Evolutionary conservation across 2,113 vertebrate genomes (phyloP).

Genomic region (Petaurus breviceps): DNA sequence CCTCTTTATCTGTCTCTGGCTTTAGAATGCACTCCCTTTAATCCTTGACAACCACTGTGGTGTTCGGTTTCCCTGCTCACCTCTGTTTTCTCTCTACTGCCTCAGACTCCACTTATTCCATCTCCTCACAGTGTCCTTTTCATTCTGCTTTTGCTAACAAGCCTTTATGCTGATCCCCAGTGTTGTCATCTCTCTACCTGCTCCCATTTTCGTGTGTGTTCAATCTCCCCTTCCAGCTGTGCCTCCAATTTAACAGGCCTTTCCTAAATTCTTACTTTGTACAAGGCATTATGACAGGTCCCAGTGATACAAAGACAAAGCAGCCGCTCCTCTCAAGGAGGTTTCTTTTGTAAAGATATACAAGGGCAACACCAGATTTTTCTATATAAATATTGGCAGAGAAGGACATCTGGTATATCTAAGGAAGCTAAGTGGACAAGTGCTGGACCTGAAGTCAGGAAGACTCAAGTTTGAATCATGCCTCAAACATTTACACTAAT

Average conservation of each 20-base stretch:
- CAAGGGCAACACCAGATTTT: background rate
- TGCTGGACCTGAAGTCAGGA: background rate
- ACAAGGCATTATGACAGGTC: background rate
- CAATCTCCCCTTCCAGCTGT: background rate
- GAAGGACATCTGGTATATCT: background rate
- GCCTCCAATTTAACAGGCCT: background rate
- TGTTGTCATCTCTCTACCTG: background rate
- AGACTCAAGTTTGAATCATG: background rate
- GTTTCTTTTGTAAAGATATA: background rate
- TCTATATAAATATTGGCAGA: background rate
- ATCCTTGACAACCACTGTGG: background rate
- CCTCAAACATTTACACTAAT: background rate
- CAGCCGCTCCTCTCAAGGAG: background rate
- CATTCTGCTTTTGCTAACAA: background rate
- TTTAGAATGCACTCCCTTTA: background rate
- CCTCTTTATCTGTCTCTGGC: background rate
- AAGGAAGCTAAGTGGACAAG: background rate
- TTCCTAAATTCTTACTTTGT: background rate
- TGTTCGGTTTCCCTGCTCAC: constrained; percentile 10
- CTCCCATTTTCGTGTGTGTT: background rate
- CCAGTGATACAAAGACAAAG: background rate
- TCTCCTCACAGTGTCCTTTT: background rate
- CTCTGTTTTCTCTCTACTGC: background rate
- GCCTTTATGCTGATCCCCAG: background rate
- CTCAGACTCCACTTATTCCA: background rate